A percentile compares a stretch with the other conserved stretches of the same genome.
Evolutionary conservation across 2,113 vertebrate genomes (phyloP).

Genomic region (Colinus virginianus): DNA sequence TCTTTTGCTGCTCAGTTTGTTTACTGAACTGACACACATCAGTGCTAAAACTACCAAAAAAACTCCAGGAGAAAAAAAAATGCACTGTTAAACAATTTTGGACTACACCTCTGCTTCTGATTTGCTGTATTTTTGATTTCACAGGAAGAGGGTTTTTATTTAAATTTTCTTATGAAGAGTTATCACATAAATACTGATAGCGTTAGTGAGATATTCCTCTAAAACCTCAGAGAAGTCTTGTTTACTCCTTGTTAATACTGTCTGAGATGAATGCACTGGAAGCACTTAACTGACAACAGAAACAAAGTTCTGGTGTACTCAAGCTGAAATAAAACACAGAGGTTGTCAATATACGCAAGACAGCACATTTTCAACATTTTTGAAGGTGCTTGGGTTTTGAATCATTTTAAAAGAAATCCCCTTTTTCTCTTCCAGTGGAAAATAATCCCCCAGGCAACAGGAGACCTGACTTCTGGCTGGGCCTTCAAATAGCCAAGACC

Average conservation of each 20-base stretch:
- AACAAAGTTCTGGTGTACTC: not conserved
- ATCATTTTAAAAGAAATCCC: not conserved
- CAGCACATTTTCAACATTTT: not conserved
- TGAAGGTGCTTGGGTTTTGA: not conserved
- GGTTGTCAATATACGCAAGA: not conserved
- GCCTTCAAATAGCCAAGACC: not conserved
- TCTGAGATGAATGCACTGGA: constrained; percentile 17
- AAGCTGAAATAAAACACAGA: constrained; percentile 17
- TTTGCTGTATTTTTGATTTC: not conserved
- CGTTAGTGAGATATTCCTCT: not conserved
- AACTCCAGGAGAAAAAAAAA: not conserved
- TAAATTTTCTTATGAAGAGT: not conserved
- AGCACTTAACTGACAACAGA: constrained; percentile 28
- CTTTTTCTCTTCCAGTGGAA: not conserved
- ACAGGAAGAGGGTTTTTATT: not conserved
- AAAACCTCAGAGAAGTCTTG: constrained; percentile 13
- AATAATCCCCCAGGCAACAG: not conserved
- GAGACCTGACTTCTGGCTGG: not conserved
- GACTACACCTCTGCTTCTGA: not conserved
- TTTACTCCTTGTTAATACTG: constrained; percentile 32
- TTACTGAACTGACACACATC: not conserved
- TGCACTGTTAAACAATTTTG: not conserved
- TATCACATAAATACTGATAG: not conserved
- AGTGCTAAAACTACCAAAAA: not conserved
- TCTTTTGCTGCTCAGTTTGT: not conserved